Evolutionary conservation across 2,797 vertebrate genomes (phyloP).

Genomic region (Tinamus major): DNA sequence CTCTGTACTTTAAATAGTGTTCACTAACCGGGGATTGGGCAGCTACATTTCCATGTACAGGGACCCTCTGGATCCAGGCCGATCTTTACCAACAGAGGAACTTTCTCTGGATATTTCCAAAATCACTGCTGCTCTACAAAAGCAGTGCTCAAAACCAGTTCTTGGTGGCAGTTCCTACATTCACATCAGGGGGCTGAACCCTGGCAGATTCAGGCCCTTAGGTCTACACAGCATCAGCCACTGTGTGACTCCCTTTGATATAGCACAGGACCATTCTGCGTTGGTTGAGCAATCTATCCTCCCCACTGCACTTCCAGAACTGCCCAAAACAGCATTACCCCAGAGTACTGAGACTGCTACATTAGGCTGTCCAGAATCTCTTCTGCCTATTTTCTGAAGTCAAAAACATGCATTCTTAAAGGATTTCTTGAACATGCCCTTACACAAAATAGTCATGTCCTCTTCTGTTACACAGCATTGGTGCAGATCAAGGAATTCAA

Average conservation of each 20-base stretch:
- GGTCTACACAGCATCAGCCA: not conserved
- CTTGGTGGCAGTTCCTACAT: not conserved
- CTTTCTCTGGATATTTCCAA: not conserved
- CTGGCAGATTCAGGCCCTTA: not conserved
- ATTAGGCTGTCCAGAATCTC: not conserved
- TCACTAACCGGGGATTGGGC: not conserved
- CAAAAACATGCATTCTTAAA: not conserved
- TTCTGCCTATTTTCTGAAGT: not conserved
- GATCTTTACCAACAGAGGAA: not conserved
- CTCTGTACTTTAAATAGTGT: rapidly evolving
- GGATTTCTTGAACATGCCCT: slow-evolving; percentile 55
- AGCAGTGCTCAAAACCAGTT: not conserved
- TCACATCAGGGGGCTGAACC: not conserved
- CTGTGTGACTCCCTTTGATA: not conserved
- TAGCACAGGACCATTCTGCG: not conserved
- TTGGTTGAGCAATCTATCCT: not conserved
- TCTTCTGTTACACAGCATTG: slow-evolving; percentile 82
- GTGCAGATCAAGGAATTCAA: slow-evolving; percentile 87
- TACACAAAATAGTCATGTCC: slow-evolving; percentile 84
- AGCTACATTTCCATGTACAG: not conserved
- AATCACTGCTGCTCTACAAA: not conserved
- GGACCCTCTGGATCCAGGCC: not conserved
- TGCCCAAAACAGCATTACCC: not conserved
- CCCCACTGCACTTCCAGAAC: not conserved
- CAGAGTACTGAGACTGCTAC: not conserved